phyloP scores from a whole-genome alignment of 2,113 vertebrate species.

The Ptilorrhoa leucosticta region DNA sequence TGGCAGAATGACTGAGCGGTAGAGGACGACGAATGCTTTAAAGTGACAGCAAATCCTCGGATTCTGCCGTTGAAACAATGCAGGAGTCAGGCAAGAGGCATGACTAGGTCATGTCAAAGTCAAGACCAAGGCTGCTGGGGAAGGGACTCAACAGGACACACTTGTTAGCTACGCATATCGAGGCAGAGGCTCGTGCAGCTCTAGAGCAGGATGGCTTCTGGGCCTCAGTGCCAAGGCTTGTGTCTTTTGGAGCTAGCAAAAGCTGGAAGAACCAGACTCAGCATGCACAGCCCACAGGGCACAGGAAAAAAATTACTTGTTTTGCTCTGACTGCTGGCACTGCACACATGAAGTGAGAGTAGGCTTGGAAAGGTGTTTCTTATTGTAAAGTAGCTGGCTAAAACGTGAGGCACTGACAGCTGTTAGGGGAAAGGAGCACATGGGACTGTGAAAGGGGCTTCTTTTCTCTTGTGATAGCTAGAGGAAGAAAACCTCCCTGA shows the following conservation, averaged over 20 bases:
- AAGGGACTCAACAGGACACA: not conserved
- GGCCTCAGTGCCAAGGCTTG: not conserved
- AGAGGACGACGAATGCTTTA: not conserved
- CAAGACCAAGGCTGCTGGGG: not conserved
- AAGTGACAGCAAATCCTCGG: not conserved
- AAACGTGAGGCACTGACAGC: not conserved
- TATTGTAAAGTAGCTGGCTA: not conserved
- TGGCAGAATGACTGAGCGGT: not conserved
- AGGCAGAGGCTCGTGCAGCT: not conserved
- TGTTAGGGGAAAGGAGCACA: not conserved
- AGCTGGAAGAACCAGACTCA: slow-evolving; percentile 6
- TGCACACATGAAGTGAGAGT: fast-evolving
- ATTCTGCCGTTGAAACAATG: not conserved
- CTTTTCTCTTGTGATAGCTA: not conserved
- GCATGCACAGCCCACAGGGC: slow-evolving; percentile 17
- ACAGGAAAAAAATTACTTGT: not conserved
- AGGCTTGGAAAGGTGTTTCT: not conserved
- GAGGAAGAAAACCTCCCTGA: not conserved
- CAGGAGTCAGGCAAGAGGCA: not conserved
- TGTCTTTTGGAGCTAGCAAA: not conserved
- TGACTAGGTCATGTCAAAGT: not conserved
- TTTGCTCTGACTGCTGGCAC: not conserved
- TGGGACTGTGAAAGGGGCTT: not conserved
- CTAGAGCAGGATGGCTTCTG: not conserved
- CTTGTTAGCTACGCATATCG: fast-evolving